These are phyloP conservation scores for Mnemiopsis leidyi DNA, from an alignment of 37 sponge, comb jelly and placozoan species.

Conservation along the genomic window DNA sequence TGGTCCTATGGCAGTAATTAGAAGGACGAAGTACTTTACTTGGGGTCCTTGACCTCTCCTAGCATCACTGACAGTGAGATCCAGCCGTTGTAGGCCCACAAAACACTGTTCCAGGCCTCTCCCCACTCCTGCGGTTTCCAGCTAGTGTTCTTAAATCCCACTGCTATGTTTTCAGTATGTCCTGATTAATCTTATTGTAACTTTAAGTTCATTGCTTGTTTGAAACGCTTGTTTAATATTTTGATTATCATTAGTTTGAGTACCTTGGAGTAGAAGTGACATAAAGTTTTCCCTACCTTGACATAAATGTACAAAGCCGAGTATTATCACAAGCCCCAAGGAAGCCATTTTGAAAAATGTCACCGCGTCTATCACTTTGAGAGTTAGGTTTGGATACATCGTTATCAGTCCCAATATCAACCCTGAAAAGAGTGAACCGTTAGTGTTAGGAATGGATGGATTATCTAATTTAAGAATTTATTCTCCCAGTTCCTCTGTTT, in stretches of 20 bases:
- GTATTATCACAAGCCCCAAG: background rate
- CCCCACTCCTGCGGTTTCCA: constrained; percentile 22
- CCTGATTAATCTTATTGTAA: no score
- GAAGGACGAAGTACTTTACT: no score
- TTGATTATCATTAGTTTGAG: no score
- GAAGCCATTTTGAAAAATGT: background rate
- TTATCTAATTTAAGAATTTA: no score
- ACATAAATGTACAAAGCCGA: background rate
- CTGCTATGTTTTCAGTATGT: constrained; percentile 15
- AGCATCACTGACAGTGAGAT: background rate
- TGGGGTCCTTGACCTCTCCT: constrained; percentile 21
- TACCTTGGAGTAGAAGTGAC: background rate
- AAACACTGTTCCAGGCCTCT: constrained; percentile 33
- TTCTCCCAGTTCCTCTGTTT: no score
- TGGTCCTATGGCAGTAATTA: no score
- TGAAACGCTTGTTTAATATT: no score
- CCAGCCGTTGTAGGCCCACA: constrained; percentile 45
- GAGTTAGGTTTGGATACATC: background rate
- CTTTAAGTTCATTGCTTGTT: no score
- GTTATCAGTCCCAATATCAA: background rate
- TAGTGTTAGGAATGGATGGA: no score
- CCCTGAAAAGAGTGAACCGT: no score
- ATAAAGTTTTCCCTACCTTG: background rate
- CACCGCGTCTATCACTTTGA: background rate
- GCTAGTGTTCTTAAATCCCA: background rate